Conservation (phyloP, 1,140 invertebrate genomes). For the Eueides isabella region DNA sequence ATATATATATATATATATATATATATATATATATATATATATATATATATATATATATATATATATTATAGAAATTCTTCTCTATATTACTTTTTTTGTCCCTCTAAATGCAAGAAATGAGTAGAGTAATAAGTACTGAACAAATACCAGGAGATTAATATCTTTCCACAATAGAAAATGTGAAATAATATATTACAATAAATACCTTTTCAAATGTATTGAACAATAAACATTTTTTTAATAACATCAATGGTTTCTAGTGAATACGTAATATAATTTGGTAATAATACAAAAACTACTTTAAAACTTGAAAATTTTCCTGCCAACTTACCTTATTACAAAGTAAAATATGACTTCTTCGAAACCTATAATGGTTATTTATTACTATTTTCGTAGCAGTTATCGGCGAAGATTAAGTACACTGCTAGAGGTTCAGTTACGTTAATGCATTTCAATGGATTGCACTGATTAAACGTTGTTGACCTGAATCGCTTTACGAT, state of each 20-base stretch:
- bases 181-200: no score
- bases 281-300: neutral
- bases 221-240: neutral
- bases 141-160: neutral
- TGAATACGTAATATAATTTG: neutral
- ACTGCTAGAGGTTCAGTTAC: slow-evolving; percentile 1
- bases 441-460: slow-evolving; percentile 3
- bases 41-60: no score
- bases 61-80: no score
- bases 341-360: slow-evolving; percentile 13
- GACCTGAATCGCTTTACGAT: neutral
- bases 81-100: neutral
- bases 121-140: no score
- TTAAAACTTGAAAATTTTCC: neutral
- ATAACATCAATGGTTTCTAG: neutral
- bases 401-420: slow-evolving; percentile 17
- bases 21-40: no score
- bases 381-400: neutral
- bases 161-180: neutral
- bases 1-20: no score
- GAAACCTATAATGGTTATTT: slow-evolving; percentile 10
- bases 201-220: no score
- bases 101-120: neutral
- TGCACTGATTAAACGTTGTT: neutral
- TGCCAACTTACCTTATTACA: neutral